phyloP scores from a whole-genome alignment of 2,888 invertebrate species.

The Campoletis raptor region DNA sequence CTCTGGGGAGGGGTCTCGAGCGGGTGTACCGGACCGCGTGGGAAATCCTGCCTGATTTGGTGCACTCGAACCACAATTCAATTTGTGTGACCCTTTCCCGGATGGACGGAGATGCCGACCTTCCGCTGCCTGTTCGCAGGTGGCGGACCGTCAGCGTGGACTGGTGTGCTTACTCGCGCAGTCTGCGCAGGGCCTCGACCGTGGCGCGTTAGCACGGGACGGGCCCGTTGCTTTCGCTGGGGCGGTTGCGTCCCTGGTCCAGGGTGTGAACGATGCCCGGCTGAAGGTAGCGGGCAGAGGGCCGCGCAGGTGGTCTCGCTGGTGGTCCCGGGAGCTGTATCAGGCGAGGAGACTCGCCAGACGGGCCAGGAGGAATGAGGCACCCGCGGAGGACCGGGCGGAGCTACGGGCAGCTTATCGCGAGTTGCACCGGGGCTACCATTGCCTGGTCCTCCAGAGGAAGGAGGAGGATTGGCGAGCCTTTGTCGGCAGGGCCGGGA shows the following conservation, averaged over 20 bases:
- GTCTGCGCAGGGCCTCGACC: not conserved
- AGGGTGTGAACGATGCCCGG: not conserved
- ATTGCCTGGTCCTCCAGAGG: too few species aligned
- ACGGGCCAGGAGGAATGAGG: too few species aligned
- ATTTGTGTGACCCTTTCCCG: too few species aligned
- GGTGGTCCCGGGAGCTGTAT: not conserved
- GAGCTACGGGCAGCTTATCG: slow-evolving; percentile 2
- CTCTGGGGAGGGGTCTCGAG: too few species aligned
- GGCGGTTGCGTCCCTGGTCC: not conserved
- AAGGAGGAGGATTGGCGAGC: slow-evolving; percentile 1
- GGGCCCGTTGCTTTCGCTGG: not conserved
- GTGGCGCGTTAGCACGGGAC: not conserved
- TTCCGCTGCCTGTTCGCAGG: not conserved
- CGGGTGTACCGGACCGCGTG: too few species aligned
- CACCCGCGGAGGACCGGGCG: not conserved
- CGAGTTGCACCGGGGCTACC: not conserved
- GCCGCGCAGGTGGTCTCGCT: not conserved
- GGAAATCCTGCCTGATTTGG: not conserved
- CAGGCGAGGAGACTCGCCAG: too few species aligned
- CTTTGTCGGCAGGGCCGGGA: not conserved
- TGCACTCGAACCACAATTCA: not conserved
- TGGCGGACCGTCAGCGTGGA: not conserved
- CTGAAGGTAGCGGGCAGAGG: not conserved
- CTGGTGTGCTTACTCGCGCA: not conserved
- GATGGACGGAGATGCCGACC: not conserved